Base-by-base conservation (phyloP, 2,888 invertebrate genomes). In the Dicyrtoma fusca region DNA sequence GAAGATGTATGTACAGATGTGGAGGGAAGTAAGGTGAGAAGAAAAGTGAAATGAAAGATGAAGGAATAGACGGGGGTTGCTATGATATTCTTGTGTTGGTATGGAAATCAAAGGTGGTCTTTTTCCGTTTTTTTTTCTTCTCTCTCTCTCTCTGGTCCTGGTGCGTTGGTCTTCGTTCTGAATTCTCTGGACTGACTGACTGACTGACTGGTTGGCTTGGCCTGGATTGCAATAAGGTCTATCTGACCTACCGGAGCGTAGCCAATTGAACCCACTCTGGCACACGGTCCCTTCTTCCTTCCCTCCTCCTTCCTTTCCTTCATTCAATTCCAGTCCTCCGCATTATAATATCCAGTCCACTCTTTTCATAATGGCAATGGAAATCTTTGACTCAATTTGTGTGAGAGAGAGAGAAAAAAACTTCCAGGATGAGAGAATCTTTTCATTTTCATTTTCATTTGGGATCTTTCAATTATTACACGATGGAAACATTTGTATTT, bases 161-260 rank as follows among this genome's bases (percentile, higher is more conserved):
- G 34, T 34, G 34, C 3, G 19, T 21, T 55, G 2, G 6, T 42
- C 19, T 19, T 42, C 14, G 34, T 61, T 19, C 34, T 42, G n/a
- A n/a, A n/a, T n/a, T n/a, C n/a, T n/a, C n/a, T n/a, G n/a, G n/a
- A n/a, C n/a, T n/a, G n/a, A n/a, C n/a, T n/a, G n/a, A n/a, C n/a
- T n/a, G n/a, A n/a, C n/a, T n/a, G 2, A 19, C 13, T 55, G 23
- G 17, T 13, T 59, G 44, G 14, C n/a, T 21, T 64, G 64, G 51
- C 51, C 53, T 51, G 53, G 42, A 34, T 51, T 26, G 34, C 25
- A 51, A 63, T n/a, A n/a, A n/a, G 34, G 64, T 71, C 42, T 72
- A 74, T 76, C 74, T 80, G 77, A 80, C 80, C 80, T 77, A 79
- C 80, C 80, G 74, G 75, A 78, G 80, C 77, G 80, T 73, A 76